Percentiles rank a stretch among this genome's conserved stretches.
Conservation (phyloP, 2,113 vertebrate genomes). For the Carollia perspicillata region DNA sequence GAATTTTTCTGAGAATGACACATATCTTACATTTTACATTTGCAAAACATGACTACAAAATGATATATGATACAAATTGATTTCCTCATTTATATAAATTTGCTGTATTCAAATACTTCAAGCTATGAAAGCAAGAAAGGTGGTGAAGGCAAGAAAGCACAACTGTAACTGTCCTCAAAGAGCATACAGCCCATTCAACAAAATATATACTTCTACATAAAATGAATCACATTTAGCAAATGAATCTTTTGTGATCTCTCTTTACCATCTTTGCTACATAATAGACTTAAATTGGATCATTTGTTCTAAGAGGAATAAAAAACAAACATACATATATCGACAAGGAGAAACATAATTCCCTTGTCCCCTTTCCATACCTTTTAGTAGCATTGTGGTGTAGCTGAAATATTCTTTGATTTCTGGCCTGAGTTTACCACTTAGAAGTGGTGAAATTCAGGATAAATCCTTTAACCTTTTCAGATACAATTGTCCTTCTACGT, state of each 20-base stretch:
- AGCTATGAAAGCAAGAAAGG: background rate
- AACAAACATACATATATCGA: background rate
- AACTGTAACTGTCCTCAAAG: background rate
- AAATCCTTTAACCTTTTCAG: background rate
- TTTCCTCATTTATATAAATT: background rate
- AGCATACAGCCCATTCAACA: background rate
- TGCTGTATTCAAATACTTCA: background rate
- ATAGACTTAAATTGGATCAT: background rate
- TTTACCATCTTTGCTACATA: background rate
- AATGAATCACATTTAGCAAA: background rate
- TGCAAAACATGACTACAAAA: background rate
- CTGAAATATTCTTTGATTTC: background rate
- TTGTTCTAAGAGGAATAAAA: conserved; percentile 30
- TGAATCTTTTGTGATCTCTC: background rate
- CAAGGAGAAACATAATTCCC: background rate
- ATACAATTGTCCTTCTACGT: background rate
- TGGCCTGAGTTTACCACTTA: background rate
- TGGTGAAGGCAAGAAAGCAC: background rate
- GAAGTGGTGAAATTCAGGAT: background rate
- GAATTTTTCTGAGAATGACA: background rate
- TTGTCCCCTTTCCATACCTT: background rate
- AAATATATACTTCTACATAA: background rate
- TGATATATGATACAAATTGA: background rate
- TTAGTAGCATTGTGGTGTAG: background rate
- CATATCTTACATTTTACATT: background rate